Conservation (phyloP, 2,888 invertebrate species). For the Gortyna flavago region DNA sequence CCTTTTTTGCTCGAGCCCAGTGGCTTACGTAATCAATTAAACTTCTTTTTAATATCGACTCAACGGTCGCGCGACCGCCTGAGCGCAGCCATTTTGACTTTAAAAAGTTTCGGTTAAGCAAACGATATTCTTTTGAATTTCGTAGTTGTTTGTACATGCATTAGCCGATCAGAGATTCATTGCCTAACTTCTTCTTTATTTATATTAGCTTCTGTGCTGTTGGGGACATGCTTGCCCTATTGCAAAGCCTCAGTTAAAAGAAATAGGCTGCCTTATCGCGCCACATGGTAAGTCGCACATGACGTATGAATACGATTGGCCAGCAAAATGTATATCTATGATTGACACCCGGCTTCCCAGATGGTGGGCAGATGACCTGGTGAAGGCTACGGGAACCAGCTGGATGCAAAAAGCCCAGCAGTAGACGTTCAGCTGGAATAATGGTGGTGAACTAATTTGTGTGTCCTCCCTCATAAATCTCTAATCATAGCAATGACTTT, state of each 20-base stretch:
- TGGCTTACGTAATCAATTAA: constrained; percentile 76
- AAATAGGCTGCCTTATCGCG: background rate
- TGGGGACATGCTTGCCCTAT: background rate
- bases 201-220: no score
- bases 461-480: background rate
- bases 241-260: background rate
- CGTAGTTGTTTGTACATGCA: constrained; percentile 18
- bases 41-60: constrained; percentile 73
- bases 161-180: constrained; percentile 16
- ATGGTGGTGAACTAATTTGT: background rate
- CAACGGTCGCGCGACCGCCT: constrained; percentile 56
- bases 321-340: background rate
- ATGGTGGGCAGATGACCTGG: background rate
- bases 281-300: no score
- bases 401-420: background rate
- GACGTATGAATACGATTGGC: no score
- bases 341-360: background rate
- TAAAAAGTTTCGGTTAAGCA: constrained; percentile 45
- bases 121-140: constrained; percentile 38
- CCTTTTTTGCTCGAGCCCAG: constrained; percentile 68
- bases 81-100: constrained; percentile 66
- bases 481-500: background rate
- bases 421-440: background rate
- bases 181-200: background rate
- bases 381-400: background rate